Base-by-base conservation (phyloP, 1,140 invertebrate species). In the Drosophila mojavensis region DNA sequence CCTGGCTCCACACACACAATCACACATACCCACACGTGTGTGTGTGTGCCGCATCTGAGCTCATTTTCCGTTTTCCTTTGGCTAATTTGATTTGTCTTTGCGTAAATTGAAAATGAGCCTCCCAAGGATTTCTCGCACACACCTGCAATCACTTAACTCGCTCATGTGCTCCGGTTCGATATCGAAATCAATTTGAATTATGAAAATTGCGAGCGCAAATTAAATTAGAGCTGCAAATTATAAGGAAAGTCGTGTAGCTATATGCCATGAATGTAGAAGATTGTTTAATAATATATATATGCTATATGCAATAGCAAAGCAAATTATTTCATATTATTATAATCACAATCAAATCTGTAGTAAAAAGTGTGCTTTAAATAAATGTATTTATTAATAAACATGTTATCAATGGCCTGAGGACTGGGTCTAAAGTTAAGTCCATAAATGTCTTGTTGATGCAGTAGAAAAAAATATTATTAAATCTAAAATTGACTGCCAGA, bases 91-190 rank as follows among this genome's bases (percentile, higher is more conserved):
- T 75, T 72, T 69, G 45, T 59, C 73, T 85, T 75, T 75, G 76
- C 77, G 68, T 74, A 79, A 89, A 83, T 88, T 84, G 84, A 75
- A 89, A 89, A 89, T 84, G 65, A 71, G 74, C 67, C 72, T 50
- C 48, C 63, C 54, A 80, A 89, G 79, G 76, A 89, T 78, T 39
- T 66, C 53, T 36, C 15, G 15, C 36, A 26, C 26, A 50, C 30
- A 43, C 79, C 83, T 88, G 83, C 80, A 74, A 30, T 54, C 60
- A 71, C 67, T 72, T 64, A 73, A 54, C 1, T 26, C 39, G n/a
- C 17, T 28, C 5, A 45, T 45, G 24, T 30, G 56, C 56, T 60
- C 45, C 58, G 13, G 5, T 47, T 60, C n/a, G 26, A 30, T 26
- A 17, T 60, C 28, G 41, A 45, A 33, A 51, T 62, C 45, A 55